These are phyloP conservation scores for Morpho helenor DNA, from an alignment of 2,888 invertebrate species.

Conservation along the genomic window DNA sequence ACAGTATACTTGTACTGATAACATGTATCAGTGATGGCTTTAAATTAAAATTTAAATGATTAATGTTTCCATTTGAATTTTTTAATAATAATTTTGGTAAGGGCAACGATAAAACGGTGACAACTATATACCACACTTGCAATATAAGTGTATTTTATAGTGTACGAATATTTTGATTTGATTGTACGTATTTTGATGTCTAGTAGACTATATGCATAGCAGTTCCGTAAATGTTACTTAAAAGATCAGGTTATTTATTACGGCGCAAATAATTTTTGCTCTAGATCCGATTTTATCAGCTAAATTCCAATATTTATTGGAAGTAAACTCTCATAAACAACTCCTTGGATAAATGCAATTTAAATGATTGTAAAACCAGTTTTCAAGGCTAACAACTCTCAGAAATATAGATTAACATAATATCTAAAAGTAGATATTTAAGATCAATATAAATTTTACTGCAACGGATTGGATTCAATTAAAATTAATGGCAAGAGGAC, in stretches of 20 bases:
- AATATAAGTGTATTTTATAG: no score
- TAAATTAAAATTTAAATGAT: no score
- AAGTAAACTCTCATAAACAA: conserved; percentile 6
- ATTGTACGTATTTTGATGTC: background rate
- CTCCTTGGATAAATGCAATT: conserved; percentile 5
- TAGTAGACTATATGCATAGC: background rate
- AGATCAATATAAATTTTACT: conserved; percentile 5
- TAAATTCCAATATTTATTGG: conserved; percentile 5
- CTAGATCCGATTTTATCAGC: conserved; percentile 5
- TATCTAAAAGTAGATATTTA: background rate
- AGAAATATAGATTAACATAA: conserved; percentile 2
- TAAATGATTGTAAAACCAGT: conserved; percentile 8
- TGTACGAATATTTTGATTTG: background rate
- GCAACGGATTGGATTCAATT: conserved; percentile 2
- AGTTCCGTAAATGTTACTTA: conserved; percentile 1
- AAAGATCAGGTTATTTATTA: background rate
- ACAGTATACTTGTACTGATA: no score
- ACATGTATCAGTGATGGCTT: no score
- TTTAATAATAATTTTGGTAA: no score
- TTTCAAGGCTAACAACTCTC: conserved; percentile 17
- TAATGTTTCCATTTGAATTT: no score
- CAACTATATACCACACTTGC: no score
- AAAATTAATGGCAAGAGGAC: conserved; percentile 16
- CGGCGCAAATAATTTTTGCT: background rate
- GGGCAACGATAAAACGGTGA: no score